Percentiles rank a stretch among this genome's conserved stretches.
These are phyloP conservation scores for Malurus melanocephalus DNA, from an alignment of 2,113 vertebrate genomes.

Conservation along the genomic window DNA sequence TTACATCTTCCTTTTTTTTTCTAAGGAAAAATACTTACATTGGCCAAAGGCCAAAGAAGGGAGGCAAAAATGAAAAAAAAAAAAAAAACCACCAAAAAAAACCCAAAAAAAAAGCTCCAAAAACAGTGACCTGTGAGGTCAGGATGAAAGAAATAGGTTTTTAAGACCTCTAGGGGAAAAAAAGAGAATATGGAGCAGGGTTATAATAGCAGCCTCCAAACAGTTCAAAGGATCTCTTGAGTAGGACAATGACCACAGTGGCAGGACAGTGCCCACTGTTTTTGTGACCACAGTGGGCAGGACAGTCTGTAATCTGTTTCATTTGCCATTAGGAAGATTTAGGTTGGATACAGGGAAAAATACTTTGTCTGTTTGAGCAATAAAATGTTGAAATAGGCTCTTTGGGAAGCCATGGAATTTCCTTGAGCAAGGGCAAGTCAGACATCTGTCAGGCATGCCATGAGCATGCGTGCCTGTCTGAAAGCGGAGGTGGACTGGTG, in stretches of 20 bases:
- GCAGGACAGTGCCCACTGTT: neutral
- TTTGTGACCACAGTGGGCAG: neutral
- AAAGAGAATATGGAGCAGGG: neutral
- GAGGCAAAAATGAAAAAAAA: neutral
- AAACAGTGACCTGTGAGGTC: constrained; percentile 6
- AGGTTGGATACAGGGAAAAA: neutral
- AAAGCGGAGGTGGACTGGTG: neutral
- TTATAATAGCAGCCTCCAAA: constrained; percentile 3
- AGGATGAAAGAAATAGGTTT: neutral
- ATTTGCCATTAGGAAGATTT: constrained; percentile 22
- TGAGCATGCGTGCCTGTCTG: neutral
- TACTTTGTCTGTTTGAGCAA: constrained; percentile 42
- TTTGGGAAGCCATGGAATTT: constrained; percentile 26
- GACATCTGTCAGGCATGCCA: neutral
- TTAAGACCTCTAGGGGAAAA: neutral
- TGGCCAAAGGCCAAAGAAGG: neutral
- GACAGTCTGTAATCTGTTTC: constrained; percentile 14
- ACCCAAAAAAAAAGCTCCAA: neutral
- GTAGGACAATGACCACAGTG: neutral
- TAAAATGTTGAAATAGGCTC: constrained; percentile 31
- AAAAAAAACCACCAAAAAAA: no score
- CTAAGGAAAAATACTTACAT: neutral
- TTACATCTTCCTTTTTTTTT: neutral
- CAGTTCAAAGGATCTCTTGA: neutral
- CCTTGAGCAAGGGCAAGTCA: constrained; percentile 25